Evolutionary conservation across 2,888 invertebrate genomes (phyloP).

Genomic region (Apodemia zela): DNA sequence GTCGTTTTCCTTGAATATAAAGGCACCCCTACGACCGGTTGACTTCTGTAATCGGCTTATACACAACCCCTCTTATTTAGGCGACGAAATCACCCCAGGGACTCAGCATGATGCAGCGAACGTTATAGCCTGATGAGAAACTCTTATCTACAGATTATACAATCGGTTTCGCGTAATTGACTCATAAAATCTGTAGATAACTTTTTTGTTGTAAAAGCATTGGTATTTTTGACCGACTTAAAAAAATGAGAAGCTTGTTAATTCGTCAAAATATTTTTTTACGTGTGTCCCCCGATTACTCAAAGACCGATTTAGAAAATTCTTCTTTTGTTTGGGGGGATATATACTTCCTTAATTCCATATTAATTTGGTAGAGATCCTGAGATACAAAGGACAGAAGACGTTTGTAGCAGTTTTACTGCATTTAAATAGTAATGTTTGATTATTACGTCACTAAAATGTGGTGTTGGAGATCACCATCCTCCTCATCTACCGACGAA

Average conservation of each 20-base stretch:
- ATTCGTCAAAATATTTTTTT: neutral
- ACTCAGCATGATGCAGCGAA: constrained; percentile 59
- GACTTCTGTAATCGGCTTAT: constrained; percentile 78
- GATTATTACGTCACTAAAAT: no score
- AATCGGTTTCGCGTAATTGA: constrained; percentile 76
- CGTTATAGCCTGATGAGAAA: constrained; percentile 73
- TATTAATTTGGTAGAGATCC: no score
- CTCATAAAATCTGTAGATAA: constrained; percentile 52
- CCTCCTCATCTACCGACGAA: no score
- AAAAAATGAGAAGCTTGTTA: neutral
- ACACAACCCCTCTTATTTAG: constrained; percentile 53
- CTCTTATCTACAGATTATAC: constrained; percentile 74
- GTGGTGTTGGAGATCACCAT: no score
- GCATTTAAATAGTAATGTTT: no score
- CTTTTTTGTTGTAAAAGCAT: constrained; percentile 26
- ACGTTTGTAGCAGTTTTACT: no score
- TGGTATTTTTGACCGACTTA: neutral
- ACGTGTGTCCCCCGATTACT: no score
- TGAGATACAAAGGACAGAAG: no score
- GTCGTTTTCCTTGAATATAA: constrained; percentile 75
- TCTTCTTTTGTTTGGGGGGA: no score
- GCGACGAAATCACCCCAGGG: constrained; percentile 47
- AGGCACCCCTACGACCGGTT: constrained; percentile 60
- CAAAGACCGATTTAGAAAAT: no score
- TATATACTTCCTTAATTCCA: no score